These are phyloP conservation scores for Antechinus stuartii DNA, from an alignment of 2,113 vertebrate species.

Conservation along the genomic window DNA sequence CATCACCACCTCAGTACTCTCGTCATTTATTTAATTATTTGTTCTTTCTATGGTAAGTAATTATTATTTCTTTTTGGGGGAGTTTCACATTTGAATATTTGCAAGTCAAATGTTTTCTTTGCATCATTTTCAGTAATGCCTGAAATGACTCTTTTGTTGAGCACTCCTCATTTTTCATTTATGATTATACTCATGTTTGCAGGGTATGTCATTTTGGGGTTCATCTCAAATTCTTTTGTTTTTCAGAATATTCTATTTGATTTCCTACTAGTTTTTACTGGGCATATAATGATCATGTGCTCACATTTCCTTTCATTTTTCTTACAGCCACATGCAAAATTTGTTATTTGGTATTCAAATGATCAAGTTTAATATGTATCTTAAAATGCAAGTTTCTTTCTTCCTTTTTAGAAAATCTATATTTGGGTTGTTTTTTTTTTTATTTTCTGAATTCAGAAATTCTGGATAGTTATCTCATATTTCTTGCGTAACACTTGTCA, in stretches of 20 bases:
- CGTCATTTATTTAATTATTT: not conserved
- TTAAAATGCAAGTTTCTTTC: no score
- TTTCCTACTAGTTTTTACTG: no score
- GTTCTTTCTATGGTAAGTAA: not conserved
- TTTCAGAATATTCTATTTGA: not conserved
- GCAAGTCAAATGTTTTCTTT: not conserved
- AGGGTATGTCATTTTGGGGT: not conserved
- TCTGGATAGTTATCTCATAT: no score
- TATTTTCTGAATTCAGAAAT: no score
- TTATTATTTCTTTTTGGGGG: not conserved
- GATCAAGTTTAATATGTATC: no score
- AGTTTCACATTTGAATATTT: not conserved
- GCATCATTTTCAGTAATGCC: not conserved
- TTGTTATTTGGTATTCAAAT: no score
- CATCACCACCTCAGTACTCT: not conserved
- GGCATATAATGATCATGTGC: no score
- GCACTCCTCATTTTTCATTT: not conserved
- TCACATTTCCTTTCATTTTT: no score
- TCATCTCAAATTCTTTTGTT: not conserved
- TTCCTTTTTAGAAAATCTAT: no score
- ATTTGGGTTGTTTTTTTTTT: no score
- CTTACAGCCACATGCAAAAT: no score
- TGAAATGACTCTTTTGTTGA: not conserved
- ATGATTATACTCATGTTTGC: not conserved
- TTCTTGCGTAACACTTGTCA: no score